Conservation (phyloP, 2,888 invertebrate genomes). For the Gastracanthus pulcherrimus region DNA sequence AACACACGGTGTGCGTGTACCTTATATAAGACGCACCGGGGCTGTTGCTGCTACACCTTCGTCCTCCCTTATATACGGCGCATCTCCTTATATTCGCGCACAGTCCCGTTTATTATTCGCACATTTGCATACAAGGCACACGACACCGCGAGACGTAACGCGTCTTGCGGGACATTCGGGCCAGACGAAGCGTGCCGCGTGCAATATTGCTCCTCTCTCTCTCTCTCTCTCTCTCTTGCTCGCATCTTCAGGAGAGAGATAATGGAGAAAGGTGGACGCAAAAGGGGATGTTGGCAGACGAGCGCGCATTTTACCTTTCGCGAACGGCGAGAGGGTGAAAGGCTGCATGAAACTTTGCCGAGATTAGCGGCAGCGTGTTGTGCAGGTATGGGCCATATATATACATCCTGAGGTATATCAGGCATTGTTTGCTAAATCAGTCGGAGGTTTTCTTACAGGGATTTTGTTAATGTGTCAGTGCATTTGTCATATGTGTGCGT, state of each 20-base stretch:
- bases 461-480: too few species aligned
- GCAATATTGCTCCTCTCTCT: neutral
- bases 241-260: neutral
- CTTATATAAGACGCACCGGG: too few species aligned
- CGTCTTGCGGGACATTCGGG: conserved; percentile 15
- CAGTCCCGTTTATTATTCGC: conserved; percentile 55
- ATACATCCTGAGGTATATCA: too few species aligned
- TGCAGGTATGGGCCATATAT: too few species aligned
- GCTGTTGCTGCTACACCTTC: too few species aligned
- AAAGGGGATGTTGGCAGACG: neutral
- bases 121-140: conserved; percentile 59
- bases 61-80: too few species aligned
- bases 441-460: neutral
- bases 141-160: conserved; percentile 19
- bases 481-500: too few species aligned
- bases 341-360: neutral
- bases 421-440: conserved; percentile 22
- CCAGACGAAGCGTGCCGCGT: conserved; percentile 32
- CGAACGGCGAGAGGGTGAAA: too few species aligned
- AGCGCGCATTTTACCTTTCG: too few species aligned
- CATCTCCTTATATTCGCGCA: conserved; percentile 16
- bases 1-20: neutral
- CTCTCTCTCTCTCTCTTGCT: too few species aligned
- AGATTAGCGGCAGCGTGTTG: too few species aligned
- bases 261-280: neutral